Conservation (phyloP, 2,888 invertebrate genomes). For the Diarsia rubi region DNA sequence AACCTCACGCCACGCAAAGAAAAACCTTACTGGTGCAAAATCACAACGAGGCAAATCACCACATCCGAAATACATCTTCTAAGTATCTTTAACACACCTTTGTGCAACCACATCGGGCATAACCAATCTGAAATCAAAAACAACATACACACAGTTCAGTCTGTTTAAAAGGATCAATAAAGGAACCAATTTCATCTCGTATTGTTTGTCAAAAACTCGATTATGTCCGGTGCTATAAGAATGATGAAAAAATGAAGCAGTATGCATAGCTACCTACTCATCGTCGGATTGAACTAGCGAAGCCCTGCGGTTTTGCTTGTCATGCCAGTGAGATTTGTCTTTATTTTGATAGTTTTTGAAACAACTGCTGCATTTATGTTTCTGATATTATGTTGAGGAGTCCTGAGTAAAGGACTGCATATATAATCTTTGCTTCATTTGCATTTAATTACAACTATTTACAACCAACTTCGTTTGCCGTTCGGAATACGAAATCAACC, state of each 20-base stretch:
- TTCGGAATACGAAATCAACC: slow-evolving; percentile 23
- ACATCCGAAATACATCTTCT: neutral
- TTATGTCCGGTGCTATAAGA: slow-evolving; percentile 85
- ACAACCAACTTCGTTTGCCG: slow-evolving; percentile 11
- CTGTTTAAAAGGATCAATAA: slow-evolving; percentile 83
- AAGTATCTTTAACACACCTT: slow-evolving; percentile 14
- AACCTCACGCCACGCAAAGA: neutral
- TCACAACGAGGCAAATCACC: neutral
- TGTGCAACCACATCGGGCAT: slow-evolving; percentile 32
- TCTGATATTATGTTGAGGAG: no score
- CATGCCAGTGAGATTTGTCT: slow-evolving; percentile 26
- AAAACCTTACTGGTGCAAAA: neutral
- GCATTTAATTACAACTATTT: slow-evolving; percentile 5
- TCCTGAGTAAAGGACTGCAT: neutral
- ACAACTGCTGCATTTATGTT: neutral
- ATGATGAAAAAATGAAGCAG: slow-evolving; percentile 74
- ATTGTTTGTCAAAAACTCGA: slow-evolving; percentile 90
- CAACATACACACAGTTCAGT: slow-evolving; percentile 73
- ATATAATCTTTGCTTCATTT: neutral
- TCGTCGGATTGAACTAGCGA: slow-evolving; percentile 51
- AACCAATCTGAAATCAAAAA: slow-evolving; percentile 61
- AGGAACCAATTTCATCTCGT: slow-evolving; percentile 87
- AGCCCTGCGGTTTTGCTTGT: slow-evolving; percentile 49
- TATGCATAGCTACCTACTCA: slow-evolving; percentile 64
- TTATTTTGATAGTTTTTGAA: neutral